Conservation (phyloP, 2,888 invertebrate genomes). For the Melangyna quadrimaculata region DNA sequence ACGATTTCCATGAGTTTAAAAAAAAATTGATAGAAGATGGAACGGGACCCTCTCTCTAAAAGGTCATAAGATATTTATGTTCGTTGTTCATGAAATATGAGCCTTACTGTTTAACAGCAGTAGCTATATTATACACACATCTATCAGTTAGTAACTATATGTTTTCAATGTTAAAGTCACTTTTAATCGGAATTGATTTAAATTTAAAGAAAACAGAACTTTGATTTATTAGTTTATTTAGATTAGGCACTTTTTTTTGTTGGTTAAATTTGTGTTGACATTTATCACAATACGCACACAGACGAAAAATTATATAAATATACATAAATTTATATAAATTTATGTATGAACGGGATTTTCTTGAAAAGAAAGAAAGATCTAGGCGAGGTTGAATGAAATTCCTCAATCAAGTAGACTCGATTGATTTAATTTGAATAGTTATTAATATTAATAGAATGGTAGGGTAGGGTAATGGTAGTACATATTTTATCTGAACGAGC, state of each 20-base stretch:
- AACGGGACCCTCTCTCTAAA: neutral
- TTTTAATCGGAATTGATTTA: neutral
- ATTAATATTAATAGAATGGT: conserved; percentile 20
- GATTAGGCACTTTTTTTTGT: conserved; percentile 35
- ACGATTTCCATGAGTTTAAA: neutral
- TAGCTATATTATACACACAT: neutral
- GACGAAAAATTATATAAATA: neutral
- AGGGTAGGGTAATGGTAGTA: too few relatives aligned
- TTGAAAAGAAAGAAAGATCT: neutral
- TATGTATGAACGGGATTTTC: conserved; percentile 15
- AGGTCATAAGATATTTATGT: conserved; percentile 16
- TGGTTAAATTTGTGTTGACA: neutral
- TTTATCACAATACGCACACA: neutral
- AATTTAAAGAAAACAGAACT: conserved; percentile 16
- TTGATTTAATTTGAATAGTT: conserved; percentile 65
- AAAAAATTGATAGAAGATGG: neutral
- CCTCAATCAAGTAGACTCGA: conserved; percentile 18
- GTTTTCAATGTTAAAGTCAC: conserved; percentile 42
- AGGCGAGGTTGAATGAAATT: conserved; percentile 50
- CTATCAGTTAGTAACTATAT: conserved; percentile 3
- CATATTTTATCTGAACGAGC: conserved; percentile 3
- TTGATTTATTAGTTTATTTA: conserved; percentile 56
- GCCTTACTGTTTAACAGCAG: neutral
- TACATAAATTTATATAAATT: neutral
- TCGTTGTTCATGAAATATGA: conserved; percentile 27